Base-by-base conservation (phyloP, 2,113 vertebrate species). In the Hydrochoerus hydrochaeris region DNA sequence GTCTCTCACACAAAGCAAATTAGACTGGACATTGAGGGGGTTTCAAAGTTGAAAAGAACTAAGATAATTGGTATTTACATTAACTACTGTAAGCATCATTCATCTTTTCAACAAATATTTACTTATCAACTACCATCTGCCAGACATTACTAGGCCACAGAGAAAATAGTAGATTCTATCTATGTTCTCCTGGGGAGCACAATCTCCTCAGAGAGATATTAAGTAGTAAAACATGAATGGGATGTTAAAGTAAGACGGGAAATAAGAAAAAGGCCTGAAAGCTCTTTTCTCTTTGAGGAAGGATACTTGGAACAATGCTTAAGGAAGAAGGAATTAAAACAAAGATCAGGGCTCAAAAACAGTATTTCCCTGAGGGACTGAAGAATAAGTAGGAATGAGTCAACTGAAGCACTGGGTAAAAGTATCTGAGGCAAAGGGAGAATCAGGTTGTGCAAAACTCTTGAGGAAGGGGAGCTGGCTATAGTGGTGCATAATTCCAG, bases 91-190 rank as follows among this genome's bases (percentile, higher is more conserved):
- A 87, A 78, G 44, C 28, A 9, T 54, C 67, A 54, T 86, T 94
- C 67, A 95, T 80, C 80, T 58, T 93, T 97, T 91, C 41, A 77
- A 46, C 26, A 85, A 88, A 95, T 87, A 95, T 90, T 94, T 92
- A 89, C 94, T 95, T 62, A 63, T 83, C 73, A 54, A 78, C 52
- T 63, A 67, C 82, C 60, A 28, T 44, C 52, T 75, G 52, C 52
- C 85, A 90, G 77, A 80, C 46, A 81, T n/a, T 58, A 10, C 30
- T 19, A 82, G 41, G 58, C n/a, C 35, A n/a, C 19, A 12, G 63
- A 85, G 44, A 73, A 92, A 78, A 85, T 57, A 1, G 19, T 19
- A 69, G 28, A 49, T 22, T 17, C 60, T 22, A 1, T 35, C 73
- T 85, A 49, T 4, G 1, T n/a, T 78, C 2, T 89, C 26, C 32